Evolutionary conservation across 2,888 invertebrate genomes (phyloP).

Genomic region (Neocrepidodera transversa): DNA sequence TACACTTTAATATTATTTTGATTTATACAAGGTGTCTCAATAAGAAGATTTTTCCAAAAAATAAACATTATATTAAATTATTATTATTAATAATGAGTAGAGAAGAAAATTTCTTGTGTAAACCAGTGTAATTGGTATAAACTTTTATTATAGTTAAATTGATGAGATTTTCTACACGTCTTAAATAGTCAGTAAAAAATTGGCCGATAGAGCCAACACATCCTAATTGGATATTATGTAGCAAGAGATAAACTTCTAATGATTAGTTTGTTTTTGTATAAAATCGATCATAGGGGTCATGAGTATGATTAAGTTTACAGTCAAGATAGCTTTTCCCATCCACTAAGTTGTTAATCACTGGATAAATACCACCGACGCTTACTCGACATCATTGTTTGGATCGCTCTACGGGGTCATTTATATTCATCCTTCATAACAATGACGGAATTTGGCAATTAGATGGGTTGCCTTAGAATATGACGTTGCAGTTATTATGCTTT

Average conservation of each 20-base stretch:
- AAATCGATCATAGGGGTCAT: slow-evolving; percentile 33
- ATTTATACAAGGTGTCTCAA: too few species aligned
- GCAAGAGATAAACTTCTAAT: slow-evolving; percentile 24
- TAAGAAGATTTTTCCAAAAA: too few species aligned
- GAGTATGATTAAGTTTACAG: slow-evolving; percentile 33
- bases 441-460: slow-evolving; percentile 25
- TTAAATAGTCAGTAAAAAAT: too few species aligned
- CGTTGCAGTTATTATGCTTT: not conserved
- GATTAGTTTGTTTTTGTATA: slow-evolving; percentile 35
- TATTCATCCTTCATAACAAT: slow-evolving; percentile 38
- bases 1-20: too few species aligned
- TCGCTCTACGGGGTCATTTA: slow-evolving; percentile 33
- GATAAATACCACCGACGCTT: slow-evolving; percentile 43
- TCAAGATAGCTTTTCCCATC: slow-evolving; percentile 34
- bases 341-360: slow-evolving; percentile 47
- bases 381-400: slow-evolving; percentile 36
- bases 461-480: not conserved
- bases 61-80: too few species aligned
- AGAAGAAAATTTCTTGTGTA: too few species aligned
- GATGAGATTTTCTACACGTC: too few species aligned
- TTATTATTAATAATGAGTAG: too few species aligned
- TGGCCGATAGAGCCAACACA: not conserved
- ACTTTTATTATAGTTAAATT: too few species aligned
- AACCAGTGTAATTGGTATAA: too few species aligned
- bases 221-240: not conserved